A percentile compares a stretch with the other conserved stretches of the same genome.
Conservation (phyloP, 2,888 invertebrate genomes). For the Oxytorus armatus region DNA sequence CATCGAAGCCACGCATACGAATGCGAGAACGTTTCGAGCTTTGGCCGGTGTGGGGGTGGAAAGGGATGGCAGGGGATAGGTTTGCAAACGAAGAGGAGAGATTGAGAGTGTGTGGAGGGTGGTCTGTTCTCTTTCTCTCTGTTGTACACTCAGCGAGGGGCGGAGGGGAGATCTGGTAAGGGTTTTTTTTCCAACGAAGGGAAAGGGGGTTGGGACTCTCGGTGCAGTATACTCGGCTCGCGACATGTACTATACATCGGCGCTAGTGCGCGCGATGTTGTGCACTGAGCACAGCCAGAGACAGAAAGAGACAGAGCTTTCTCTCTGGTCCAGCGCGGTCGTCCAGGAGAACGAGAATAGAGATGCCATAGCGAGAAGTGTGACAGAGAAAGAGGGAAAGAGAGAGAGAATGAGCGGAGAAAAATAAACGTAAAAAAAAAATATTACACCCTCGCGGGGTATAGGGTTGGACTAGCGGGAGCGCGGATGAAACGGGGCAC, state of each 20-base stretch:
- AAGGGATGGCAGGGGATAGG: constrained; percentile 21
- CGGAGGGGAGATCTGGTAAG: constrained; percentile 30
- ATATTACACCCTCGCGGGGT: constrained; percentile 81
- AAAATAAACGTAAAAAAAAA: constrained; percentile 81
- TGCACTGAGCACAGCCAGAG: constrained; percentile 41
- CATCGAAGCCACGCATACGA: constrained; percentile 84
- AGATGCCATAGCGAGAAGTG: constrained; percentile 74
- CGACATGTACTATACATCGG: constrained; percentile 56
- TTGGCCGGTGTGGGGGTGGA: constrained; percentile 34
- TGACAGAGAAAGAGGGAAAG: constrained; percentile 38
- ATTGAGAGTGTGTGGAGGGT: constrained; percentile 22
- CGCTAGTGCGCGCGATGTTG: constrained; percentile 49
- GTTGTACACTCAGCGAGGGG: constrained; percentile 41
- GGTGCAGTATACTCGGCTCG: constrained; percentile 48
- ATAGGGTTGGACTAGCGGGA: constrained; percentile 70
- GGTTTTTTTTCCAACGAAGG: constrained; percentile 25
- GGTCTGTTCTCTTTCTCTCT: constrained; percentile 47
- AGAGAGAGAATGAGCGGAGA: constrained; percentile 53
- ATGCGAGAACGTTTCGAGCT: constrained; percentile 75
- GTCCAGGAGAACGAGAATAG: constrained; percentile 72
- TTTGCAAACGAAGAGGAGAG: constrained; percentile 70
- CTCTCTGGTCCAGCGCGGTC: constrained; percentile 32
- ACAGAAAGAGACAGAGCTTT: constrained; percentile 46
- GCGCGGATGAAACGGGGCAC: constrained; percentile 81
- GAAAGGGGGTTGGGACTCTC: constrained; percentile 31